A percentile compares a stretch with the other conserved stretches of the same genome.
These are phyloP conservation scores for Tryphoninae sp. DNA, from an alignment of 2,888 invertebrate genomes.

Conservation along the genomic window DNA sequence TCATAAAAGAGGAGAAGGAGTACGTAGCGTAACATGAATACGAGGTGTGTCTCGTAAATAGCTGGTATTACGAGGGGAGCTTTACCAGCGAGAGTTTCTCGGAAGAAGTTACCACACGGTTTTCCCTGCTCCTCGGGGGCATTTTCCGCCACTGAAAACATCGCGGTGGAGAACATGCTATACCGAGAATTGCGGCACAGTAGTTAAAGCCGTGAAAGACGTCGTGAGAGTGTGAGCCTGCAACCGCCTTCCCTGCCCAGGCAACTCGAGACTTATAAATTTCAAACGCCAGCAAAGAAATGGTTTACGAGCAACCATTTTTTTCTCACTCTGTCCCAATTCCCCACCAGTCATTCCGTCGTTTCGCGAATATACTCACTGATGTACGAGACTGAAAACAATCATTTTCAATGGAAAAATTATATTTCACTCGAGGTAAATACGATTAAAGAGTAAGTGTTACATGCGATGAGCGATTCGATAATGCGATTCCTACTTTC, in stretches of 20 bases:
- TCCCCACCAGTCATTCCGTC: background rate
- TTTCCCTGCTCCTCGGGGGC: slow-evolving; percentile 1
- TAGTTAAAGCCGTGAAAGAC: slow-evolving; percentile 8
- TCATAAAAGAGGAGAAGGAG: background rate
- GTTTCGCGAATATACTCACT: too few species aligned
- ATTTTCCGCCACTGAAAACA: slow-evolving; percentile 14
- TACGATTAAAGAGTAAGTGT: background rate
- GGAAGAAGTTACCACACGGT: slow-evolving; percentile 6
- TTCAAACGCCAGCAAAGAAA: slow-evolving; percentile 13
- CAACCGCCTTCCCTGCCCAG: background rate
- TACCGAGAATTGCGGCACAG: background rate
- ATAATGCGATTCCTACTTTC: too few species aligned
- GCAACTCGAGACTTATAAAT: slow-evolving; percentile 7
- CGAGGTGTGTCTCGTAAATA: slow-evolving; percentile 27
- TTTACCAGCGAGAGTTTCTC: slow-evolving; percentile 1
- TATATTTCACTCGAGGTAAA: background rate
- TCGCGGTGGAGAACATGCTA: background rate
- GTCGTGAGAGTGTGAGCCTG: background rate
- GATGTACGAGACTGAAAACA: too few species aligned
- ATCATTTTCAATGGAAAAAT: background rate
- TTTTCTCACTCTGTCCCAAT: background rate
- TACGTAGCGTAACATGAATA: slow-evolving; percentile 16
- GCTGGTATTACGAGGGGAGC: slow-evolving; percentile 38
- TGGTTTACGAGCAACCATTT: background rate
- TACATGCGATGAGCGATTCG: too few species aligned